These are phyloP conservation scores for Habrosyne pyritoides DNA, from an alignment of 2,888 invertebrate genomes.

Conservation along the genomic window DNA sequence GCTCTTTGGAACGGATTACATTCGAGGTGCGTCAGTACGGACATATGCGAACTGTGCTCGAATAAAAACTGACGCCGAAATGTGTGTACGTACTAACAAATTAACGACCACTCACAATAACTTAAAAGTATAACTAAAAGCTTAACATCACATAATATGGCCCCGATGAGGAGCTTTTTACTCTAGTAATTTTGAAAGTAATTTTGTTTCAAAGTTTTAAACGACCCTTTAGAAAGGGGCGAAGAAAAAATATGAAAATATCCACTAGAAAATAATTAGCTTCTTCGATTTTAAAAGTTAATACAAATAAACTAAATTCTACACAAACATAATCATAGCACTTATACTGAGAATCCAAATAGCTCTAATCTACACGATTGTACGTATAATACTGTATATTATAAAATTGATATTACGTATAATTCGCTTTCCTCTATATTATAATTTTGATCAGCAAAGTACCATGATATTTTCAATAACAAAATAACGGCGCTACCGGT, in stretches of 20 bases:
- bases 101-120: constrained; percentile 18
- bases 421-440: neutral
- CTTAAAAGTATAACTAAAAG: constrained; percentile 37
- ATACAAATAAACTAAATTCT: constrained; percentile 17
- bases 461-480: constrained; percentile 40
- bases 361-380: constrained; percentile 7
- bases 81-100: constrained; percentile 22
- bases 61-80: constrained; percentile 23
- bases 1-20: constrained; percentile 77
- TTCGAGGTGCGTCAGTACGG: constrained; percentile 56
- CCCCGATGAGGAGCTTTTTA: constrained; percentile 36
- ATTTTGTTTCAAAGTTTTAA: neutral
- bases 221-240: neutral
- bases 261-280: constrained; percentile 22
- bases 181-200: constrained; percentile 20
- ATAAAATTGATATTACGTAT: constrained; percentile 10
- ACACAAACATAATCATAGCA: constrained; percentile 42
- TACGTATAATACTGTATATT: constrained; percentile 2
- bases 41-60: constrained; percentile 16
- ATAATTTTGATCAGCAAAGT: constrained; percentile 52
- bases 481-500: constrained; percentile 27
- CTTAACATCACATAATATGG: constrained; percentile 41
- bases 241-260: constrained; percentile 4
- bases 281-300: constrained; percentile 19
- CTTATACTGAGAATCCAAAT: constrained; percentile 41